These are phyloP conservation scores for Mormyrus lacerda DNA, from an alignment of 2,113 vertebrate genomes.

Conservation along the genomic window DNA sequence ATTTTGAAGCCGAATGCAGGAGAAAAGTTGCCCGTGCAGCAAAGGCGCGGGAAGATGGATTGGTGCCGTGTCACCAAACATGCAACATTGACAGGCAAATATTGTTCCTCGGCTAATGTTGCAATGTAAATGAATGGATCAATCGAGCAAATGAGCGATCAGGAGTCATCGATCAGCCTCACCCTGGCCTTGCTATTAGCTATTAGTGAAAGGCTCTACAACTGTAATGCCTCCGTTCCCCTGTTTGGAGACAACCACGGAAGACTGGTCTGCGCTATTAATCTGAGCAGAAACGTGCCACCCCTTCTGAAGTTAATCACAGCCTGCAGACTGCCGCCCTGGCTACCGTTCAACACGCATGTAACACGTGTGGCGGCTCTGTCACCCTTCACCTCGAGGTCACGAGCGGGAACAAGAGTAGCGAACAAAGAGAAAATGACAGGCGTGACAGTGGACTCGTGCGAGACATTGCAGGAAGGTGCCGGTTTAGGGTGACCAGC, in stretches of 20 bases:
- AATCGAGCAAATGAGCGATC: slow-evolving; percentile 56
- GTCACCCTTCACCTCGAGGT: not conserved
- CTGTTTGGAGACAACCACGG: not conserved
- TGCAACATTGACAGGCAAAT: slow-evolving; percentile 52
- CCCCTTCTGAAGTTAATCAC: not conserved
- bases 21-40: not conserved
- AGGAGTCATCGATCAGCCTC: not conserved
- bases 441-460: not conserved
- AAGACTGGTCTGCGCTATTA: not conserved
- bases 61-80: slow-evolving; percentile 3
- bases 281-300: not conserved
- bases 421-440: not conserved
- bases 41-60: not conserved
- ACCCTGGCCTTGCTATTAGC: not conserved
- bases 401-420: not conserved
- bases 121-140: slow-evolving; percentile 56
- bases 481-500: slow-evolving; percentile 53
- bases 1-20: slow-evolving; percentile 1
- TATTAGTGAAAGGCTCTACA: not conserved
- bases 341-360: not conserved
- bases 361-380: not conserved
- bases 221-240: not conserved
- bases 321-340: not conserved
- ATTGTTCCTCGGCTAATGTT: slow-evolving; percentile 55
- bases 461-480: slow-evolving; percentile 21